These are phyloP conservation scores for Bombylius major DNA, from an alignment of 2,888 invertebrate species.

Conservation along the genomic window DNA sequence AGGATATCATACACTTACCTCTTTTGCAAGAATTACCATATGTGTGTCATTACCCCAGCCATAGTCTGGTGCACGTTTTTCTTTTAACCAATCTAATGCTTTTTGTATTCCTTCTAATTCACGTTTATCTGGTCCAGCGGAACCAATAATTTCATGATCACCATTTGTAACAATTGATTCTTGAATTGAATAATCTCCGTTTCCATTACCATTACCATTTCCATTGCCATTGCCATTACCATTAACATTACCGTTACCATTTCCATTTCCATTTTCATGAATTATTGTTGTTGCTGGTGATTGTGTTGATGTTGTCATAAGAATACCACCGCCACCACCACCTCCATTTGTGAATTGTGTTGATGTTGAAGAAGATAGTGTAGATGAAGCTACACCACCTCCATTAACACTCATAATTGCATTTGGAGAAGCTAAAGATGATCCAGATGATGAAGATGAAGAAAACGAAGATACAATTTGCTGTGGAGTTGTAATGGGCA, in stretches of 20 bases:
- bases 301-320: background rate
- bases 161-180: conserved; percentile 13
- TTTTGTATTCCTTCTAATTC: conserved; percentile 34
- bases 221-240: conserved; percentile 10
- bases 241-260: conserved; percentile 2
- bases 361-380: background rate
- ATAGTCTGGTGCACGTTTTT: conserved; percentile 60
- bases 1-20: conserved; percentile 35
- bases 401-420: too few relatives aligned
- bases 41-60: conserved; percentile 80
- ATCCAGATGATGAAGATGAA: background rate
- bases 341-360: background rate
- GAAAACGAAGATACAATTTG: background rate
- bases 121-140: conserved; percentile 33
- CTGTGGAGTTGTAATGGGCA: conserved; percentile 4
- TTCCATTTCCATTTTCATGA: conserved; percentile 13
- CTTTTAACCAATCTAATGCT: conserved; percentile 60
- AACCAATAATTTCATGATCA: conserved; percentile 31
- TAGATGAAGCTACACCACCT: background rate
- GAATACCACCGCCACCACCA: background rate
- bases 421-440: background rate
- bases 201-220: conserved; percentile 12
- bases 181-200: conserved; percentile 9
- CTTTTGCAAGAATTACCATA: conserved; percentile 65
- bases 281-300: conserved; percentile 11